Conservation (phyloP, 2,888 invertebrate species). For the Leptarthrus brevirostris region DNA sequence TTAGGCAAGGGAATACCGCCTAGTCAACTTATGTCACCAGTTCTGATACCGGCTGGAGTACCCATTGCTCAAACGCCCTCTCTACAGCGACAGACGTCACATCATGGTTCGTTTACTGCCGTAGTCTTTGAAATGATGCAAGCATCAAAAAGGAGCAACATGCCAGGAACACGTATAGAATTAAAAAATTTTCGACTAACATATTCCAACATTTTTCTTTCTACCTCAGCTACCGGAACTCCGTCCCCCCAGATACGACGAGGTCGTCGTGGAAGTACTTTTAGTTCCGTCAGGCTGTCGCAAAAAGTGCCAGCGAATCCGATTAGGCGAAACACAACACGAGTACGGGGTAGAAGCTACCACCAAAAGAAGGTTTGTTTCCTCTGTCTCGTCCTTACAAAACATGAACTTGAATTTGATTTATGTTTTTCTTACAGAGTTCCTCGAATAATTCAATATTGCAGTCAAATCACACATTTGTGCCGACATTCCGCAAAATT, state of each 20-base stretch:
- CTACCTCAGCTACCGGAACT: slow-evolving; percentile 63
- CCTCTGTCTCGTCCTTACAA: not conserved
- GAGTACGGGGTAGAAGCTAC: slow-evolving; percentile 67
- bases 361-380: slow-evolving; percentile 64
- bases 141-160: slow-evolving; percentile 69
- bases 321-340: slow-evolving; percentile 71
- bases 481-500: slow-evolving; percentile 64
- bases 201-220: not conserved
- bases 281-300: slow-evolving; percentile 71
- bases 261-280: slow-evolving; percentile 67
- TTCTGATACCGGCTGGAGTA: slow-evolving; percentile 63
- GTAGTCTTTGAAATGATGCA: slow-evolving; percentile 91
- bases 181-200: not conserved
- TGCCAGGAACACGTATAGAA: slow-evolving; percentile 65
- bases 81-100: slow-evolving; percentile 76
- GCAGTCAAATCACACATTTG: slow-evolving; percentile 61
- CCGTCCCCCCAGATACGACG: slow-evolving; percentile 66
- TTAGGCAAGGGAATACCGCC: slow-evolving; percentile 70
- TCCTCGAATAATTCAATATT: slow-evolving; percentile 65
- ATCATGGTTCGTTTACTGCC: slow-evolving; percentile 83
- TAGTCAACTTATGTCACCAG: slow-evolving; percentile 64
- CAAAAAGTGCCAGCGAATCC: slow-evolving; percentile 69
- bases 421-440: slow-evolving; percentile 59
- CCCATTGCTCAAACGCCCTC: slow-evolving; percentile 71
- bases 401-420: not conserved